A percentile compares a stretch with the other conserved stretches of the same genome.
phyloP scores from a whole-genome alignment of 2,113 vertebrate genomes.

The Limnothrissa miodon region DNA sequence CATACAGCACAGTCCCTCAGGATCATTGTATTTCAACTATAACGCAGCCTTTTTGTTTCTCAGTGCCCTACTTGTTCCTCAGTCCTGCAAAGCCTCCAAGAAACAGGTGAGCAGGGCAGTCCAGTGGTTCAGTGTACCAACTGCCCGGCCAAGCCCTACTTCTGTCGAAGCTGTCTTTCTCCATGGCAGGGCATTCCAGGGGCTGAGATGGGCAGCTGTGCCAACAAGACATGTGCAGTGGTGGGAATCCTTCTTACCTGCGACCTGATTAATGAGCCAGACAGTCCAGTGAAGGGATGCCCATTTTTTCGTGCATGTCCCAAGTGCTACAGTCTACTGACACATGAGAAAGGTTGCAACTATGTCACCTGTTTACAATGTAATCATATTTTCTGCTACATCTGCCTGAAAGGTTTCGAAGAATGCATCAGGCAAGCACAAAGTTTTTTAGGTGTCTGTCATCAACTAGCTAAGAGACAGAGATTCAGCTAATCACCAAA shows the following conservation, averaged over 20 bases:
- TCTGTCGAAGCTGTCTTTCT: constrained; percentile 12
- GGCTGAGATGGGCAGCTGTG: neutral
- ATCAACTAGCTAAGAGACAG: too few relatives aligned
- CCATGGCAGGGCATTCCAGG: neutral
- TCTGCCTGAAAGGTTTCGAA: constrained; percentile 15
- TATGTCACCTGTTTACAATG: constrained; percentile 4
- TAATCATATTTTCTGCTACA: constrained; percentile 16
- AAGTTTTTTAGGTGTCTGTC: too few relatives aligned
- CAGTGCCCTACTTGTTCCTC: constrained; percentile 33
- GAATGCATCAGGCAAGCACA: neutral
- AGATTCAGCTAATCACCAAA: too few relatives aligned
- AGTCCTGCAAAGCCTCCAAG: neutral
- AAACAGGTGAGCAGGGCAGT: constrained; percentile 3
- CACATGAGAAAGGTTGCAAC: constrained; percentile 23
- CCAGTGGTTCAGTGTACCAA: constrained; percentile 7
- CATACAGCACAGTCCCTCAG: too few relatives aligned
- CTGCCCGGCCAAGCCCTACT: neutral
- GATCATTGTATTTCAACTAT: neutral
- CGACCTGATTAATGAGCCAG: neutral
- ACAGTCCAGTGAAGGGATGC: constrained; percentile 20
- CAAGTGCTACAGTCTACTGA: constrained; percentile 28
- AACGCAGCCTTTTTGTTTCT: neutral
- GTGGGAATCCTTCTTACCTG: constrained; percentile 28
- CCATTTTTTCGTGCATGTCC: constrained; percentile 35
- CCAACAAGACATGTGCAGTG: neutral